A percentile compares a stretch with the other conserved stretches of the same genome.
Evolutionary conservation across 2,888 invertebrate genomes (phyloP).

Genomic region (Dryobota labecula): DNA sequence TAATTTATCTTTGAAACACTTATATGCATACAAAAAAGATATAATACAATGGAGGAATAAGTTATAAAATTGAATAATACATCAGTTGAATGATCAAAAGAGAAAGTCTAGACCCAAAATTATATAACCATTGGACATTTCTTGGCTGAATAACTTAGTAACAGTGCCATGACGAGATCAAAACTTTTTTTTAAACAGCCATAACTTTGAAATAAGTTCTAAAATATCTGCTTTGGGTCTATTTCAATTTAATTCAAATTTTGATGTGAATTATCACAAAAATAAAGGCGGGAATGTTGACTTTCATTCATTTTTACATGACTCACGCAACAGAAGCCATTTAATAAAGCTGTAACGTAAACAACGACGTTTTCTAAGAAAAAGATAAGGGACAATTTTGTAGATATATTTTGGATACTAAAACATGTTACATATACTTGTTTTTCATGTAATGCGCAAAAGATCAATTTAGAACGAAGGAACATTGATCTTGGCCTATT

Average conservation of each 20-base stretch:
- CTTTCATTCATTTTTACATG: constrained; percentile 75
- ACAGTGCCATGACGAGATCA: constrained; percentile 35
- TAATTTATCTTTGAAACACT: constrained; percentile 15
- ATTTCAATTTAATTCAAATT: constrained; percentile 1
- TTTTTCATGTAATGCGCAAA: constrained; percentile 72
- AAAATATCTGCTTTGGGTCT: constrained; percentile 3
- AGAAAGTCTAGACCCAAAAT: constrained; percentile 69
- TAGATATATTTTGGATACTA: constrained; percentile 28
- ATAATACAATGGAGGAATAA: neutral
- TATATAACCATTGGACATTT: constrained; percentile 68
- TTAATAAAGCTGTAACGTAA: constrained; percentile 66
- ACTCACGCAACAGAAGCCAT: constrained; percentile 71
- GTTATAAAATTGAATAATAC: constrained; percentile 6
- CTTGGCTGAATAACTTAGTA: constrained; percentile 49
- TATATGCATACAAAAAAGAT: neutral
- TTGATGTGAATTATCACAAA: constrained; percentile 1
- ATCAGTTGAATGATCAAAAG: constrained; percentile 45
- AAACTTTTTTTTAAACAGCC: constrained; percentile 29
- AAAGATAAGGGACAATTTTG: constrained; percentile 57
- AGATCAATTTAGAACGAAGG: constrained; percentile 74
- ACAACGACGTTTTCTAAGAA: constrained; percentile 64
- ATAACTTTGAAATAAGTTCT: constrained; percentile 11
- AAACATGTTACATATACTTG: constrained; percentile 39
- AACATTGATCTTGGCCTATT: constrained; percentile 85
- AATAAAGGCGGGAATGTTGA: constrained; percentile 58